Percentiles rank a stretch among this genome's conserved stretches.
Evolutionary conservation across 2,113 vertebrate species (phyloP).

Genomic region (Gadus macrocephalus): DNA sequence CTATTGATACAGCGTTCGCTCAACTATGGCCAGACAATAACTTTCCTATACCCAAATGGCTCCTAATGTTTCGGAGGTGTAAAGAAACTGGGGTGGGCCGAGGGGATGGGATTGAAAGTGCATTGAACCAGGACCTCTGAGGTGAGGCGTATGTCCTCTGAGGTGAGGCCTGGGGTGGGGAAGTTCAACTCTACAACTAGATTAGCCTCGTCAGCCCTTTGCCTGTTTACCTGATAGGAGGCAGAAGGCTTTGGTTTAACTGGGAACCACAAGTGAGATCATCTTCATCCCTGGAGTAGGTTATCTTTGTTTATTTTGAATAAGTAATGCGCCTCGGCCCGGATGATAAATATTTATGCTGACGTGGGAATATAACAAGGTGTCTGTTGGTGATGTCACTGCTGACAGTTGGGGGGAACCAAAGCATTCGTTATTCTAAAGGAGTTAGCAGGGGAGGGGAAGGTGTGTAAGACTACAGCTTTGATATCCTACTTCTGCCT

Average conservation of each 20-base stretch:
- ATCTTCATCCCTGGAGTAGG: no score
- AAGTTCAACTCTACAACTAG: neutral
- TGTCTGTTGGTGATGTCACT: no score
- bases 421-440: no score
- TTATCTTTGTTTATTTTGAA: neutral
- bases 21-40: neutral
- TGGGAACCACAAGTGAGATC: no score
- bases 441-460: no score
- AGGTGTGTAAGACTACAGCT: neutral
- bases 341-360: no score
- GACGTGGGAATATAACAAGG: no score
- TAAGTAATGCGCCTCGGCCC: neutral
- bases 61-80: neutral
- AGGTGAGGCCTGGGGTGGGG: neutral
- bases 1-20: neutral
- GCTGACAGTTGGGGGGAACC: no score
- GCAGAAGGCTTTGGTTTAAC: neutral
- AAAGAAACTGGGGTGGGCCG: neutral
- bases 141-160: neutral
- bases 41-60: neutral
- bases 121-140: neutral
- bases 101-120: neutral
- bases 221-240: neutral
- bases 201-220: neutral
- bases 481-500: neutral